Evolutionary conservation across 1,140 invertebrate species (phyloP).

Genomic region (Metopolophium dirhodum): DNA sequence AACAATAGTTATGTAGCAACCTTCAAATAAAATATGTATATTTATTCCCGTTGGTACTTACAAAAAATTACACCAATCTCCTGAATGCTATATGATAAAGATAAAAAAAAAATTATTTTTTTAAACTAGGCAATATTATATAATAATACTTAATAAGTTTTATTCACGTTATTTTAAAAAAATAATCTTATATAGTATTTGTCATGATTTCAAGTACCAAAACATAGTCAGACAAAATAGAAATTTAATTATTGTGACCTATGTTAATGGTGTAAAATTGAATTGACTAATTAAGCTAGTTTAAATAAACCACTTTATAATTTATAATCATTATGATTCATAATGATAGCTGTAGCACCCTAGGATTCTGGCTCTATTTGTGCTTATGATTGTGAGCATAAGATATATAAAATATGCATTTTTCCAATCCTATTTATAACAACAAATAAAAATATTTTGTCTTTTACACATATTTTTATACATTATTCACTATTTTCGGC

Average conservation of each 20-base stretch:
- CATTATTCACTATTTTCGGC: too few species aligned
- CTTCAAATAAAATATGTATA: neutral
- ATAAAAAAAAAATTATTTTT: slow-evolving; percentile 31
- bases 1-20: neutral
- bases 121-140: neutral
- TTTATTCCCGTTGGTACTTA: neutral
- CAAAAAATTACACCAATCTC: slow-evolving; percentile 2
- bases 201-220: neutral
- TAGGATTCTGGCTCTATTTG: neutral
- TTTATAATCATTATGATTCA: neutral
- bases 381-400: neutral
- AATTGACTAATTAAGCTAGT: slow-evolving; percentile 1
- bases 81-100: slow-evolving; percentile 29
- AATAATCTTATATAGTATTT: neutral
- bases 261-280: neutral
- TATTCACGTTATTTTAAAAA: neutral
- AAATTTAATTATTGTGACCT: neutral
- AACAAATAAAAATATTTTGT: too few species aligned
- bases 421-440: neutral
- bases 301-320: neutral
- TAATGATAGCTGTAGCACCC: neutral
- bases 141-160: neutral
- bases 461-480: too few species aligned
- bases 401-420: neutral
- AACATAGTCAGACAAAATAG: neutral